Evolutionary conservation across 2,113 vertebrate genomes (phyloP).

Genomic region (Lampris megalopsis): DNA sequence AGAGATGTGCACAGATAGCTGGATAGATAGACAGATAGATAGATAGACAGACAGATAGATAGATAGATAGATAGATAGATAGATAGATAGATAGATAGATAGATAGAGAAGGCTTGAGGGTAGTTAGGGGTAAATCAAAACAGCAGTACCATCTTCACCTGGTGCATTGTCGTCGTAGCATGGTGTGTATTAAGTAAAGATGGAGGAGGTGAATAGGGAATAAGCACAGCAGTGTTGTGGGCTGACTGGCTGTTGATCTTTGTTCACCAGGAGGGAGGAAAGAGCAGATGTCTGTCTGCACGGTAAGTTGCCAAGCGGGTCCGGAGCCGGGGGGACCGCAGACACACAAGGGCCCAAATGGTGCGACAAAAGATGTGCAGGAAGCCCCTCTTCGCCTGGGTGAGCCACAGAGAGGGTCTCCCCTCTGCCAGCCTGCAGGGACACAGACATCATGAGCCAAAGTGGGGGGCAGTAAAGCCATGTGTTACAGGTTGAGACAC

Average conservation of each 20-base stretch:
- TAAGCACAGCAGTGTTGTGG: conserved; percentile 1
- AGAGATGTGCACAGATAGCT: background rate
- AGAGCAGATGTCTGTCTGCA: conserved; percentile 85
- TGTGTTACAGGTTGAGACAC: conserved; percentile 64
- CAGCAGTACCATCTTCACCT: background rate
- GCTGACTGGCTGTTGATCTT: conserved; percentile 58
- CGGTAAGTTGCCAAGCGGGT: conserved; percentile 81
- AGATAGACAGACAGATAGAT: conserved; percentile 7
- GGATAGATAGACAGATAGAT: background rate
- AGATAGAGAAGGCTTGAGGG: conserved; percentile 2
- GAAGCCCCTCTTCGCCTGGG: conserved; percentile 85
- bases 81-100: conserved; percentile 10
- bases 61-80: background rate
- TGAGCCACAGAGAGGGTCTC: conserved; percentile 83
- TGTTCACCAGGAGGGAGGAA: conserved; percentile 80
- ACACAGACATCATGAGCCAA: conserved; percentile 67
- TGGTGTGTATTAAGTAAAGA: conserved; percentile 29
- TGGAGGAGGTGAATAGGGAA: conserved; percentile 44
- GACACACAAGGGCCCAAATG: conserved; percentile 85
- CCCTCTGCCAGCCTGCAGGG: conserved; percentile 77
- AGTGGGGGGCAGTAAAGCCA: conserved; percentile 63
- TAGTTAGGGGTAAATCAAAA: conserved; percentile 17
- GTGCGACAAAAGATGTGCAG: conserved; percentile 87
- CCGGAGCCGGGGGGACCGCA: conserved; percentile 75
- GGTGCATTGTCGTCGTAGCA: conserved; percentile 6